phyloP scores from a whole-genome alignment of 2,888 invertebrate genomes.

The Drosophila seclusa region DNA sequence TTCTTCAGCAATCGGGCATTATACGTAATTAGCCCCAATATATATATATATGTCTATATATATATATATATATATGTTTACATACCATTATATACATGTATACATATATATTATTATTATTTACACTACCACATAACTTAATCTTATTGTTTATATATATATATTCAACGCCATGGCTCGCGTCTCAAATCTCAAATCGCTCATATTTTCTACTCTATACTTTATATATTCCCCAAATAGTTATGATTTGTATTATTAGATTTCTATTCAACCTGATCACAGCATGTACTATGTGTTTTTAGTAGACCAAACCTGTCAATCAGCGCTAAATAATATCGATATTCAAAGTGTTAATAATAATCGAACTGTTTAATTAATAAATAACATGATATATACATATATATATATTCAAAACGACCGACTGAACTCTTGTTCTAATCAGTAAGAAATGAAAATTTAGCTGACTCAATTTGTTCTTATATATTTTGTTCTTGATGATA shows the following conservation, averaged over 20 bases:
- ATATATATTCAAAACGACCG: conserved; percentile 14
- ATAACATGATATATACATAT: conserved; percentile 59
- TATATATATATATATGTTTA: conserved; percentile 39
- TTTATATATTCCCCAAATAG: conserved; percentile 5
- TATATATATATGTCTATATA: conserved; percentile 27
- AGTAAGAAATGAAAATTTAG: not conserved
- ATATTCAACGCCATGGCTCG: conserved; percentile 42
- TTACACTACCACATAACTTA: conserved; percentile 41
- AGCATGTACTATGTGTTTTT: conserved; percentile 52
- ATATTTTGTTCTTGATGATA: conserved; percentile 4
- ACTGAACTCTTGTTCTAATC: conserved; percentile 14
- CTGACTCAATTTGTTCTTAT: not conserved
- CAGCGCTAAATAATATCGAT: conserved; percentile 65
- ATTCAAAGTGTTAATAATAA: conserved; percentile 78
- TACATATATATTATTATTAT: conserved; percentile 51
- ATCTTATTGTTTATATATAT: conserved; percentile 54
- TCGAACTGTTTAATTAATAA: conserved; percentile 77
- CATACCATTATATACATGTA: conserved; percentile 62
- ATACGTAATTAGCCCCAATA: conserved; percentile 24
- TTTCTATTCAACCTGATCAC: conserved; percentile 33
- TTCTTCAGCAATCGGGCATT: conserved; percentile 52
- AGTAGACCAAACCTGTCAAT: conserved; percentile 66
- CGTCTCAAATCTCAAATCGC: conserved; percentile 64
- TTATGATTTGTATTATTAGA: conserved; percentile 55
- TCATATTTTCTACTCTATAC: conserved; percentile 41